Conservation (phyloP, 1,140 invertebrate genomes). For the Brachionus koreanus region DNA sequence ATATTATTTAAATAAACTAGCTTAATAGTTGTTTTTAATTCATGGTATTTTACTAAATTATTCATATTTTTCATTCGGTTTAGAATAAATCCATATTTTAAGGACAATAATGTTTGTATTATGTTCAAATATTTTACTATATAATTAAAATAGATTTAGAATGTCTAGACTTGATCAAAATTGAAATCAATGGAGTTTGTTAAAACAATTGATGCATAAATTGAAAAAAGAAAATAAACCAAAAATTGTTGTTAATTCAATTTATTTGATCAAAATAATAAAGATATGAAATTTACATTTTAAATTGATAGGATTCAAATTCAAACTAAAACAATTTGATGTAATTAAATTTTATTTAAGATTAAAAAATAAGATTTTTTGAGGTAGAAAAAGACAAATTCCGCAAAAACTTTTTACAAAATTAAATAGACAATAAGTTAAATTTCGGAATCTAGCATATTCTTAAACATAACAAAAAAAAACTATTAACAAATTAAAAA, state of each 20-base stretch:
- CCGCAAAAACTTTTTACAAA: constrained; percentile 23
- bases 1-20: no score
- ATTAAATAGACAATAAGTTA: constrained; percentile 28
- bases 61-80: neutral
- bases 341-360: neutral
- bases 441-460: constrained; percentile 31
- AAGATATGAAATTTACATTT: no score
- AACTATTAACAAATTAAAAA: neutral
- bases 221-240: no score
- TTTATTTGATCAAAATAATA: no score
- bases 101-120: neutral
- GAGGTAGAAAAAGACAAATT: neutral
- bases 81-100: neutral
- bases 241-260: no score
- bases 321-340: neutral
- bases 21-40: no score
- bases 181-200: neutral
- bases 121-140: neutral
- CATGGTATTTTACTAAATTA: no score
- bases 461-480: neutral
- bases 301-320: no score
- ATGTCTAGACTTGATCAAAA: neutral
- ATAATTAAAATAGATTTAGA: no score
- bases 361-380: neutral
- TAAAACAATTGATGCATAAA: neutral